Evolutionary conservation across 2,888 invertebrate genomes (phyloP), one percentile per base, ranked within the genome.

Genomic region (Zygogramma bicolorata): DNA sequence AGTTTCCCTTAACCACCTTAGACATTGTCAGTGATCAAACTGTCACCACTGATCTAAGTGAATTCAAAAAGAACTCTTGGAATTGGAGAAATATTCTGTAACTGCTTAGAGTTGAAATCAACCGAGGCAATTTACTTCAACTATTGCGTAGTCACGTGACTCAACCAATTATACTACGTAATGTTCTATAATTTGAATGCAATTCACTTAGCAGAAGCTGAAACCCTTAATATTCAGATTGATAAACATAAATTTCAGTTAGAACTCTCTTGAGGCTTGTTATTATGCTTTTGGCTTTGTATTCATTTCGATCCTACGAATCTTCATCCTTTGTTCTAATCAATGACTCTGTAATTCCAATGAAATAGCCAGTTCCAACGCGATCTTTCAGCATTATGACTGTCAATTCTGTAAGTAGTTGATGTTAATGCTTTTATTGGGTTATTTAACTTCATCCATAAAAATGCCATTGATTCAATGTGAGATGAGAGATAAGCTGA

Each of bases 161-260:
- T 65, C 49, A 80, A 78, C 74, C 81, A 81, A 81, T 83, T 80
- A 81, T 61, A 75, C 67, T 70, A 62, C 75, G 72, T 73, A 80
- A 73, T 62, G 75, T 75, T 75, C 75, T 77, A 75, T 81, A 81
- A 82, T 80, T 81, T 77, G 77, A 79, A 77, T 80, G 79, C 76
- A 82, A 81, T 82, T 80, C 79, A 82, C 82, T 82, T 82, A 81
- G 75, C 74, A 75, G 71, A 74, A 71, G 73, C 75, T 72, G 76
- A 77, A 79, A 75, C 77, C 78, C 76, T 74, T 81, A 80, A 80
- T 82, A 80, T 79, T 82, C 77, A 75, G 65, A 77, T 78, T 80
- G 80, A 79, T 81, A 79, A 80, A 74, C 83, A 79, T 83, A 84
- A 84, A 83, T 84, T 81, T 81, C 68, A 73, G 70, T 82, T 81